Base-by-base conservation (phyloP, 2,113 vertebrate genomes). In the Catharus bicknelli region DNA sequence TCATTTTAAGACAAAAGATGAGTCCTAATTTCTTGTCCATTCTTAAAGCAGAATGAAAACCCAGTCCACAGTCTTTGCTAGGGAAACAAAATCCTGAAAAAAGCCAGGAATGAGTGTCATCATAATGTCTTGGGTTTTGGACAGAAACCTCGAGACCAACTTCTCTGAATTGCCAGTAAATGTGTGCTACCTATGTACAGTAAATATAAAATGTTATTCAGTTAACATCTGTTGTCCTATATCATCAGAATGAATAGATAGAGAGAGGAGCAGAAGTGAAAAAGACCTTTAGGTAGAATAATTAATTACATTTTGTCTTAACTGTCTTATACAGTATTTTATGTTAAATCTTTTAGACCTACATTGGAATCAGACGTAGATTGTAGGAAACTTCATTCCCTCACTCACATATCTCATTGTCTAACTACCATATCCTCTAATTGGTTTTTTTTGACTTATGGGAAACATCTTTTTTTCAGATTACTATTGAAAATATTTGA, bases 41-140 rank as follows among this genome's bases (percentile, higher is more conserved):
- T 63, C 20, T 26, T 61, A 61, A 68, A 84, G 7, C 30, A 90
- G n/a, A 88, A 67, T 26, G 18, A 48, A 86, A 93, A 62, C 15
- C 16, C 25, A 23, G 14, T 32, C 22, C 27, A 20, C 12, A 73
- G 11, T 13, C 26, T 73, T 72, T 66, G 58, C 20, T 27, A 63
- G 14, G 13, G 18, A 42, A 85, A 54, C 6, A 79, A 87, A 87
- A 72, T 62, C 32, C 14, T 54, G 36, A 40, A 61, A 61, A 63
- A 67, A 83, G 6, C 0, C 2, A 55, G 20, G 9, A 74, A 63
- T 0, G 13, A 23, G 17, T 54, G 32, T 11, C 6, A 30, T 67
- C 4, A 26, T 42, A 10, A 51, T 53, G 25, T 69, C 45, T 70
- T 66, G 13, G 27, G 42, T 72, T 91, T 68, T 57, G 14, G 15